Base-by-base conservation (phyloP, 30 jellyfish, hydroid and myxozoan species). In the Aurelia aurita complex sp. Pacific region DNA sequence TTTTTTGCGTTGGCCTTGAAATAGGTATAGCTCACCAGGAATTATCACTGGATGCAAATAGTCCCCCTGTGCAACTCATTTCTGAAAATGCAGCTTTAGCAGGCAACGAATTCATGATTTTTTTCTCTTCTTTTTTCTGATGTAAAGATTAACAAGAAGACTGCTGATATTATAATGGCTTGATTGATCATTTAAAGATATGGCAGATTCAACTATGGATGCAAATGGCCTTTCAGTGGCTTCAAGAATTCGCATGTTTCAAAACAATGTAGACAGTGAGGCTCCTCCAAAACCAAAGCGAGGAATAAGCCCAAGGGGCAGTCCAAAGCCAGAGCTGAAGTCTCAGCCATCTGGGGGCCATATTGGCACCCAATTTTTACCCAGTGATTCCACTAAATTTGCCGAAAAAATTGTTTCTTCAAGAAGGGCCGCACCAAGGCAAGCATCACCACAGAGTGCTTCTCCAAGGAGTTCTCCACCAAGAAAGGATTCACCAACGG, bases 221-320 rank as follows among this genome's bases (percentile, higher is more conserved):
- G 66, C 87, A 42, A 64, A 19, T 63, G 93, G 93, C 78, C 35
- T 84, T 60, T 84, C 93, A 1, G 87, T 84, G 34, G 93, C 93
- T 10, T 74, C 93, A n/a, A 84, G 93, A 66, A 84, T 84, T 63
- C 93, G 93, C 60, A 14, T 84, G 82, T 68, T 54, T 66, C 93
- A 84, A 52, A 84, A 23, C 36, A 84, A 84, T 64, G 61, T 69
- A 42, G 81, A 65, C 1, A 64, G 71, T 19, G 80, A 77, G 12
- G 63, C 63, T 2, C 51, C 54, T 7, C 66, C 70, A 34, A 43
- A 43, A 4, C 64, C 62, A n/a, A 14, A 42, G 16, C 38, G 16
- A 40, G 36, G 29, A 15, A 57, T 42, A 43, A 57, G 42, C 55
- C 55, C 83, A 54, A 61, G n/a, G 1, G 83, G 66, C 2, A 52